These are phyloP conservation scores for Penaeus chinensis DNA, from an alignment of 1,140 invertebrate species.

Conservation along the genomic window DNA sequence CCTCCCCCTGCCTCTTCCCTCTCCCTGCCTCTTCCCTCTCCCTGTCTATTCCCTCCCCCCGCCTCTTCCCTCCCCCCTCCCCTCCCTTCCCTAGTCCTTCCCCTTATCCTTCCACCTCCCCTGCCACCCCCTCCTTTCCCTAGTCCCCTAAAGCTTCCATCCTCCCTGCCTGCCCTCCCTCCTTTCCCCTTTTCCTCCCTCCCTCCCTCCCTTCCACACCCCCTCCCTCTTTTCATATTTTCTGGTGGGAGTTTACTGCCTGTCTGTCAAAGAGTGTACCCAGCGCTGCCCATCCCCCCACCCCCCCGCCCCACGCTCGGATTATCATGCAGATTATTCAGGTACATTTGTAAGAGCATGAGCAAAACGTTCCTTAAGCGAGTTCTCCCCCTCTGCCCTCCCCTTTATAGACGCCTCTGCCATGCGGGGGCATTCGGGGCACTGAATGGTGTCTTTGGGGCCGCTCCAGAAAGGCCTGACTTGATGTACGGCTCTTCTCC, in stretches of 20 bases:
- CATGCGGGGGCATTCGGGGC: background rate
- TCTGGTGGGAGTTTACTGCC: conserved; percentile 9
- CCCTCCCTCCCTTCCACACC: background rate
- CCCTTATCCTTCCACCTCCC: background rate
- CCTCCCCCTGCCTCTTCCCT: too few species aligned
- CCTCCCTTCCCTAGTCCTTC: too few species aligned
- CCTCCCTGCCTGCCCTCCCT: background rate
- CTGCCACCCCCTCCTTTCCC: too few species aligned
- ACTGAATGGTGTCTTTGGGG: conserved; percentile 24
- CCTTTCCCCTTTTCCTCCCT: background rate
- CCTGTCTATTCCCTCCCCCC: too few species aligned
- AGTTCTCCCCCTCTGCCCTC: background rate
- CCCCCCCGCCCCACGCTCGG: background rate
- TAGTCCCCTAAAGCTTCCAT: too few species aligned
- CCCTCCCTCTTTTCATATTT: conserved; percentile 8
- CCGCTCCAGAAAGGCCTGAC: background rate
- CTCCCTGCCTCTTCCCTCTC: too few species aligned
- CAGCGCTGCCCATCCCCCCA: background rate
- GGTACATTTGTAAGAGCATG: conserved; percentile 33
- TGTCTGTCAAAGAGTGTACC: conserved; percentile 11
- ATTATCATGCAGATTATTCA: conserved; percentile 45
- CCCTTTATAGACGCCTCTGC: background rate
- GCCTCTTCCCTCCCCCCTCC: too few species aligned
- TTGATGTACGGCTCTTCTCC: too few species aligned
- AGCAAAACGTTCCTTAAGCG: background rate